A percentile compares a stretch with the other conserved stretches of the same genome.
Conservation (phyloP, 1,140 invertebrate genomes). For the Heterodera carotae region DNA sequence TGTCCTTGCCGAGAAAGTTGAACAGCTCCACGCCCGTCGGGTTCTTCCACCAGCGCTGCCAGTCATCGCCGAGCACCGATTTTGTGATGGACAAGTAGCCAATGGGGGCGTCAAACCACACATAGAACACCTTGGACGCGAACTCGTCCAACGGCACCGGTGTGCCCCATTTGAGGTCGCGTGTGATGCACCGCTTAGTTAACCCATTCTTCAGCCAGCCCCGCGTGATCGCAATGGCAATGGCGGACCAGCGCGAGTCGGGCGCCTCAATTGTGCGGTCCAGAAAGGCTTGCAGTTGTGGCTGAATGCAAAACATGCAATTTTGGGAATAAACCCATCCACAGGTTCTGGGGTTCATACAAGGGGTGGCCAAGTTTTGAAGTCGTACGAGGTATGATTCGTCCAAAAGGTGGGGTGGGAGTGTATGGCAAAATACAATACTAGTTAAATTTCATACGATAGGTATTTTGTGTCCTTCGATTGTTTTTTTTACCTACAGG, state of each 20-base stretch:
- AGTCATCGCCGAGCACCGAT: slow-evolving; percentile 83
- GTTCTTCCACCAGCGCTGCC: slow-evolving; percentile 91
- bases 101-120: slow-evolving; percentile 99
- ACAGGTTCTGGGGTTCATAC: no score
- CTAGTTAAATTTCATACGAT: no score
- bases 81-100: slow-evolving; percentile 93
- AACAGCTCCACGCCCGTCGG: slow-evolving; percentile 74
- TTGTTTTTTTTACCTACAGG: no score
- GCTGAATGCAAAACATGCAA: slow-evolving; percentile 73
- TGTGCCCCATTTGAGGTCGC: slow-evolving; percentile 97
- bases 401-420: no score
- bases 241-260: slow-evolving; percentile 77
- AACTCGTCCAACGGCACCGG: slow-evolving; percentile 86
- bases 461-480: no score
- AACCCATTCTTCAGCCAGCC: slow-evolving; percentile 90
- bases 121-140: slow-evolving; percentile 90
- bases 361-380: no score
- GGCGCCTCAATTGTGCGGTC: slow-evolving; percentile 68
- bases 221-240: slow-evolving; percentile 82
- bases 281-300: slow-evolving; percentile 77
- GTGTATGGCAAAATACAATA: no score
- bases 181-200: slow-evolving; percentile 89
- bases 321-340: no score
- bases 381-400: no score
- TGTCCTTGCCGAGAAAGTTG: slow-evolving; percentile 99